Base-by-base conservation (phyloP, 53 echinoderm and acorn worm species). In the Crossaster papposus region DNA sequence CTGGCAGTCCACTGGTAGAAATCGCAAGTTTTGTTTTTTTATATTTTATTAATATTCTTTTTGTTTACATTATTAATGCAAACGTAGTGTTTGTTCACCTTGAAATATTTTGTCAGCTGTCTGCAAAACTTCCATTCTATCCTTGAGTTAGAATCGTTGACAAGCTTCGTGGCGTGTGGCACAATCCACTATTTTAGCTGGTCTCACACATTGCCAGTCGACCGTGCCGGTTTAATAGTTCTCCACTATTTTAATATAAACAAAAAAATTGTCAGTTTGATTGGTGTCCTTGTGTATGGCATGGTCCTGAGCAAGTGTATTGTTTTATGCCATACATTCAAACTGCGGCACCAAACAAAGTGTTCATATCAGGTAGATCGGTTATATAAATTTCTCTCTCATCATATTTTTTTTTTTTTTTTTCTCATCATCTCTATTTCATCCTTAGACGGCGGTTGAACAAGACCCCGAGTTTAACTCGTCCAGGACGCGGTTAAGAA, bases 401-500 rank as follows among this genome's bases (percentile, higher is more conserved):
- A n/a, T n/a, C n/a, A n/a, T n/a, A n/a, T 86, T 79, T 54, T 51
- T 30, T 55, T 50, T 73, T 22, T 81, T 92, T 30, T 78, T 37
- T 53, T 32, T 89, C 51, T 77, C 74, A n/a, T n/a, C n/a, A n/a
- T n/a, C n/a, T n/a, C n/a, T n/a, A n/a, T n/a, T n/a, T 65, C 62
- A 75, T 63, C n/a, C 74, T 71, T 84, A 70, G 51, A 79, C 89
- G 17, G 79, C 35, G 54, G 79, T 72, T 24, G 84, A 80, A 26
- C 65, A 54, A 24, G 75, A 63, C 36, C 65, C 75, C 35, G 77
- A 77, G 87, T 89, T 92, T 22, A 92, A 54, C 64, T 89, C 82
- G 32, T 92, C 92, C 72, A 92, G 72, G 50, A 89, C 92, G 23
- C 74, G 80, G 68, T 81, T 82, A n/a, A 92, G 92, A 75, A 92